phyloP scores from a whole-genome alignment of 2,113 vertebrate genomes.

The Phalacrocorax aristotelis region DNA sequence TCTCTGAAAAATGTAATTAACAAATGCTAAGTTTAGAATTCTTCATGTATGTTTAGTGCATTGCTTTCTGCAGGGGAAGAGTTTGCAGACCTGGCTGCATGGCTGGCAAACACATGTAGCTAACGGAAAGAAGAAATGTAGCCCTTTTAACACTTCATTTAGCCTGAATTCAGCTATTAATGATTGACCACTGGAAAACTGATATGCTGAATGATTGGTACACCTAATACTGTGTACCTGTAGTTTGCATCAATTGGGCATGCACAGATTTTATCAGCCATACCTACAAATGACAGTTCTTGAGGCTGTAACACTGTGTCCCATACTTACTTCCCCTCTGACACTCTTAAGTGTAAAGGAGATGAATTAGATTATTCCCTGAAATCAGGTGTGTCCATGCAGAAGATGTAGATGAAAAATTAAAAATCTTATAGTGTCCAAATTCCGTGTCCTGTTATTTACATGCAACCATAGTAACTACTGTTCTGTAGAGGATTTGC shows the following conservation, averaged over 20 bases:
- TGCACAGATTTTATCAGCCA: not conserved
- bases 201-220: not conserved
- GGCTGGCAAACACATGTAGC: not conserved
- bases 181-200: not conserved
- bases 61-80: not conserved
- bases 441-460: not conserved
- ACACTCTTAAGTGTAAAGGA: not conserved
- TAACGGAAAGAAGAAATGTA: not conserved
- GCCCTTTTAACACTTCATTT: not conserved
- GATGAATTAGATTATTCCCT: not conserved
- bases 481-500: not conserved
- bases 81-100: not conserved
- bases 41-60: not conserved
- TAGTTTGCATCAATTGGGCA: not conserved
- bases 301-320: not conserved
- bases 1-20: not conserved
- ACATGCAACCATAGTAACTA: not conserved
- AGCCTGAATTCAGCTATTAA: not conserved
- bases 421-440: not conserved
- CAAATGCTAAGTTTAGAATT: not conserved
- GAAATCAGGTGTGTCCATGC: not conserved
- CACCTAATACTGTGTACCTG: fast-evolving
- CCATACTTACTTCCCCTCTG: not conserved
- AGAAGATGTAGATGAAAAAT: not conserved
- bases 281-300: not conserved